phyloP scores from a whole-genome alignment of 1,140 invertebrate species.

The Meloidogyne exigua region DNA sequence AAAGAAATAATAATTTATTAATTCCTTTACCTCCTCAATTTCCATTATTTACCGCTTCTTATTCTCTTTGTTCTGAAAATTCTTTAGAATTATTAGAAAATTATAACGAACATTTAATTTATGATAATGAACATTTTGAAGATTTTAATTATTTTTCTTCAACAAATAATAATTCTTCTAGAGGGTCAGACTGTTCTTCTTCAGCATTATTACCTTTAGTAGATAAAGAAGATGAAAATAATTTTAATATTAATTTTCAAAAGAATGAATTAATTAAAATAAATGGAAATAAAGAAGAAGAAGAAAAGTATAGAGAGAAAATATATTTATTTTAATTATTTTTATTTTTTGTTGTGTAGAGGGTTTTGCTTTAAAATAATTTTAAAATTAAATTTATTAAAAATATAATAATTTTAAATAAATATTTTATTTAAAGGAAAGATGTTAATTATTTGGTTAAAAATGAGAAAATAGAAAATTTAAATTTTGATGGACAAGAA shows the following conservation, averaged over 20 bases:
- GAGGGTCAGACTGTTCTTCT: constrained; percentile 1
- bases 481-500: not conserved
- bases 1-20: constrained; percentile 9
- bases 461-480: constrained; percentile 6
- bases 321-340: too few species aligned
- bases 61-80: constrained; percentile 8
- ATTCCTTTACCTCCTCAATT: not conserved
- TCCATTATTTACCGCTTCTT: not conserved
- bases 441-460: not conserved
- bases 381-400: too few species aligned
- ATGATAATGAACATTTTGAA: not conserved
- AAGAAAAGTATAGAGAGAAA: not conserved
- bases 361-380: too few species aligned
- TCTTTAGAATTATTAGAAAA: not conserved
- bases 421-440: not conserved
- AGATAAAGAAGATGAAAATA: not conserved
- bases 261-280: too few species aligned
- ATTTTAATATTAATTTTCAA: not conserved
- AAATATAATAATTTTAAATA: too few species aligned
- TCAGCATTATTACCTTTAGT: not conserved
- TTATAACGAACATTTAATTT: not conserved
- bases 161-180: not conserved
- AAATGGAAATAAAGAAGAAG: not conserved
- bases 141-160: not conserved
- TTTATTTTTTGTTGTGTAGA: too few species aligned